Base-by-base conservation (phyloP, 2,113 vertebrate species). In the Elanoides forficatus region DNA sequence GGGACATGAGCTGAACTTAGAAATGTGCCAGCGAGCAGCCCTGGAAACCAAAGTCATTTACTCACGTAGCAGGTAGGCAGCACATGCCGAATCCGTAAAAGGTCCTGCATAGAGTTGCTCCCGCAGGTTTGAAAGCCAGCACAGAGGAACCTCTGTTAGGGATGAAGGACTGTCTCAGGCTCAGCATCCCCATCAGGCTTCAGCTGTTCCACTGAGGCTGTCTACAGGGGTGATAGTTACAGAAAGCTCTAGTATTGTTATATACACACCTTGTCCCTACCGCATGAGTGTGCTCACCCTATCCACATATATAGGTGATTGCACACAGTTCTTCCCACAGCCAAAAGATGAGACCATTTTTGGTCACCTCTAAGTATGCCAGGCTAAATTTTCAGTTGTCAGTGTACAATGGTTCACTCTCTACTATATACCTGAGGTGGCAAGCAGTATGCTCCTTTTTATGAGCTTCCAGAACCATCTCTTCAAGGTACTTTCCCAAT, bases 171-270 rank as follows among this genome's bases (percentile, higher is more conserved):
- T 56, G 76, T n/a, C 59, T 48, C 52, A 42, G 66, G 63, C 83
- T 86, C 84, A 56, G 67, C n/a, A 59, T n/a, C 40, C 45, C 65
- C 60, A 40, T 21, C 70, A 42, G 56, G 66, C 56, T 84, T n/a
- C 95, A 56, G 86, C 72, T 56, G 40, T 36, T 81, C n/a, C 81
- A 67, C 82, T 81, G 65, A 50, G 55, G 74, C 81, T 92, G 76
- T 82, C 80, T 80, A 26, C 38, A 58, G 40, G 87, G 47, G 55
- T 34, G 30, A 88, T n/a, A 86, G 42, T 20, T 14, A 45, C 72
- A 91, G 73, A 32, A 45, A 70, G 76, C 73, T 71, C 83, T 63
- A 70, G 29, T 1, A 10, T 2, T 55, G 70, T 20, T 30, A 79
- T 2, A 42, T 38, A 20, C 30, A 53, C 23, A 13, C n/a, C 25